Conservation (phyloP, 2,888 invertebrate species). For the Tetheella fluctuosa region DNA sequence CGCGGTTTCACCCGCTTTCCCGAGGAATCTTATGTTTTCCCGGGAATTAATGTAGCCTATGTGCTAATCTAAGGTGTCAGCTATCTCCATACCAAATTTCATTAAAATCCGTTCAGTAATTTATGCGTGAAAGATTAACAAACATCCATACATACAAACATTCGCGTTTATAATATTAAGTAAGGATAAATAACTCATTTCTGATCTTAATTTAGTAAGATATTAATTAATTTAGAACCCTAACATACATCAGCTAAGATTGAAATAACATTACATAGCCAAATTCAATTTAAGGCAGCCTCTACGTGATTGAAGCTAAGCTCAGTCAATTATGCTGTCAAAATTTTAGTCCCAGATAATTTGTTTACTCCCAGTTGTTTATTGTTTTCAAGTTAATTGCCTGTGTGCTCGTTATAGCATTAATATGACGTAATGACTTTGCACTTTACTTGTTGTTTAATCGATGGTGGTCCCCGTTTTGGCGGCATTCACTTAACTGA, state of each 20-base stretch:
- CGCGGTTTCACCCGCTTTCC: too few relatives aligned
- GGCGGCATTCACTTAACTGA: neutral
- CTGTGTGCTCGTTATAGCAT: conserved; percentile 6
- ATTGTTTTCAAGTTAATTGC: conserved; percentile 3
- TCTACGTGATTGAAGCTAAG: conserved; percentile 5
- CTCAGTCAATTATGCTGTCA: neutral
- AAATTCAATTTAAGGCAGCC: conserved; percentile 2
- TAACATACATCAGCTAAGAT: neutral
- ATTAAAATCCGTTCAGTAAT: too few relatives aligned
- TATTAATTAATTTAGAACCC: too few relatives aligned
- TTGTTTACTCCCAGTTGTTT: neutral
- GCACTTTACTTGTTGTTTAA: neutral
- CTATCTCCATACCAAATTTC: too few relatives aligned
- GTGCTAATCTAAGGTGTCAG: too few relatives aligned
- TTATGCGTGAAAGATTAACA: too few relatives aligned
- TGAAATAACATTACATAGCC: neutral
- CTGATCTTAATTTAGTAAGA: too few relatives aligned
- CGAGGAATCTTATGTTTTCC: too few relatives aligned
- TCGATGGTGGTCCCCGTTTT: neutral
- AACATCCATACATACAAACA: too few relatives aligned
- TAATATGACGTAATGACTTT: neutral
- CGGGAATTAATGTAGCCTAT: too few relatives aligned
- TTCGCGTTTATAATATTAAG: too few relatives aligned
- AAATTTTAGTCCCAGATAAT: neutral
- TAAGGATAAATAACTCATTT: too few relatives aligned